phyloP scores from a whole-genome alignment of 2,113 vertebrate species.

The Macheiramphus alcinus region DNA sequence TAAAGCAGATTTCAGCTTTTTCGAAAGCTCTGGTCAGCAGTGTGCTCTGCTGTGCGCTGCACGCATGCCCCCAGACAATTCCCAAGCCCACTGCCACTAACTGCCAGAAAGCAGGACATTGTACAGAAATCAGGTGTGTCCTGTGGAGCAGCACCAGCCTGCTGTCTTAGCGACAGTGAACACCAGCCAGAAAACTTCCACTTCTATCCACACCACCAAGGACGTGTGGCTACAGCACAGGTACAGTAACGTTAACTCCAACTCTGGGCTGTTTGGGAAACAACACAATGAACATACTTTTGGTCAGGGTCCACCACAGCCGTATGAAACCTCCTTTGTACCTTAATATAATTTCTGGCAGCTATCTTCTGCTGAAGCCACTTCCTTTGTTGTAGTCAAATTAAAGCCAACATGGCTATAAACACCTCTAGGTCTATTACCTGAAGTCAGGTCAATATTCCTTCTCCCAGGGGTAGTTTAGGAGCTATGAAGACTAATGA shows the following conservation, averaged over 20 bases:
- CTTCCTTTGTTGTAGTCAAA: background rate
- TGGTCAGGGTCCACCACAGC: background rate
- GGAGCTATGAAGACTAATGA: background rate
- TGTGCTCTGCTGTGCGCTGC: fast-evolving
- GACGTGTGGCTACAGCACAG: background rate
- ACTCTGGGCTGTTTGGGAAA: background rate
- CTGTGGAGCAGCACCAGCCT: background rate
- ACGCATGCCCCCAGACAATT: background rate
- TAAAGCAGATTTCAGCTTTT: background rate
- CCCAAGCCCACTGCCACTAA: too few species aligned
- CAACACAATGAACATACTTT: background rate
- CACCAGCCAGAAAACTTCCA: background rate
- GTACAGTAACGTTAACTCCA: background rate
- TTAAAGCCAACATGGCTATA: background rate
- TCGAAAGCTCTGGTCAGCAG: background rate
- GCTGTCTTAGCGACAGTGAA: fast-evolving
- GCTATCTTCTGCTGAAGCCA: background rate
- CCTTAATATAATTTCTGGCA: background rate
- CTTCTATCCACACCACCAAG: background rate
- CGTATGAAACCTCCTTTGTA: background rate
- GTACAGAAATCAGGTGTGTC: background rate
- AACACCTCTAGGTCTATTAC: background rate
- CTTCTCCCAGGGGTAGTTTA: background rate
- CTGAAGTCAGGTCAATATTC: background rate
- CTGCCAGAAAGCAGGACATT: background rate